A percentile compares a stretch with the other conserved stretches of the same genome.
Conservation (phyloP, 2,888 invertebrate species). For the Trilocha varians region DNA sequence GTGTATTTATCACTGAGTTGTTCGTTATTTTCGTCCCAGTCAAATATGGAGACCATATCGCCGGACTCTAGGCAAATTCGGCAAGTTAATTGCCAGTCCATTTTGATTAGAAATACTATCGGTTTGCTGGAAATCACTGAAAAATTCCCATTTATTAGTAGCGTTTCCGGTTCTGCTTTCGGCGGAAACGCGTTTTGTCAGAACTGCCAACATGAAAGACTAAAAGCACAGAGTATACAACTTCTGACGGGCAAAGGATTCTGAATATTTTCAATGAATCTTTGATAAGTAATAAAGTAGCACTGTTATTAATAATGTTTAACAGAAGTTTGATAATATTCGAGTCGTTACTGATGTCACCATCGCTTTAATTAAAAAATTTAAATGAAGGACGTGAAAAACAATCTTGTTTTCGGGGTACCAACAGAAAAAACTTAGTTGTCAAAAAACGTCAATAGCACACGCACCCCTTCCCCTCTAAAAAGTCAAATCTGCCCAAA, state of each 20-base stretch:
- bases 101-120: constrained; percentile 26
- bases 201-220: constrained; percentile 35
- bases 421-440: constrained; percentile 21
- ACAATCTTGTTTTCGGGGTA: constrained; percentile 3
- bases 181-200: background rate
- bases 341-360: too few relatives aligned
- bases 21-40: constrained; percentile 72
- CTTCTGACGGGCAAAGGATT: background rate
- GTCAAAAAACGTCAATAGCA: constrained; percentile 19
- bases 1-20: constrained; percentile 68
- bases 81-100: constrained; percentile 72
- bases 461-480: constrained; percentile 24
- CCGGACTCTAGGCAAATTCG: constrained; percentile 66
- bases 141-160: constrained; percentile 29
- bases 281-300: too few relatives aligned
- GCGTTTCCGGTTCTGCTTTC: constrained; percentile 21
- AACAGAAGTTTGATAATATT: too few relatives aligned
- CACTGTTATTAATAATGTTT: too few relatives aligned
- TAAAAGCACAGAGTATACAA: constrained; percentile 1
- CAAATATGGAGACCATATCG: constrained; percentile 69
- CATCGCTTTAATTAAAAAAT: too few relatives aligned
- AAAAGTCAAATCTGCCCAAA: constrained; percentile 53
- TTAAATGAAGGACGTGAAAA: constrained; percentile 18
- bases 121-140: background rate
- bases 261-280: too few relatives aligned